phyloP scores from a whole-genome alignment of 2,797 vertebrate genomes.

The Ispidina picta region DNA sequence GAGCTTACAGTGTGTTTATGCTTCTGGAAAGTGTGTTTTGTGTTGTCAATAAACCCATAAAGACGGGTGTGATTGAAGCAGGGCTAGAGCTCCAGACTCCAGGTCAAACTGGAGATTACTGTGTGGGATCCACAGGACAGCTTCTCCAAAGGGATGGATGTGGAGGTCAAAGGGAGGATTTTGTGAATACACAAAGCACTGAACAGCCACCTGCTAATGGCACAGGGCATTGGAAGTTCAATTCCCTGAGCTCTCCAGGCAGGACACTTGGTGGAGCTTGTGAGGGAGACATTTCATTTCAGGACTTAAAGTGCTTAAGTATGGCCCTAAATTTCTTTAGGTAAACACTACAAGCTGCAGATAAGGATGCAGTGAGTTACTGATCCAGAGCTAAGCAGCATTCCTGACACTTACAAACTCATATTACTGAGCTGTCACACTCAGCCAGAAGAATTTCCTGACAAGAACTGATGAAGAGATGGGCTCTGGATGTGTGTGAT shows the following conservation, averaged over 20 bases:
- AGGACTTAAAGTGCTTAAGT: neutral
- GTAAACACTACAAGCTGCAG: neutral
- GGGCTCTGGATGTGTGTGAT: neutral
- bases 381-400: neutral
- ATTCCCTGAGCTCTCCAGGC: neutral
- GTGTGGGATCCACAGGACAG: too few relatives aligned
- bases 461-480: neutral
- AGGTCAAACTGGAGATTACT: neutral
- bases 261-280: neutral
- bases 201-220: neutral
- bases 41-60: neutral
- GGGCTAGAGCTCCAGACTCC: neutral
- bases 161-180: too few relatives aligned
- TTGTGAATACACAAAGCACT: neutral
- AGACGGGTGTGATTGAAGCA: neutral
- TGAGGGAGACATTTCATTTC: neutral
- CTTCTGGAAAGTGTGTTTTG: neutral
- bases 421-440: neutral
- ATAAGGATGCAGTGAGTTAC: fast-evolving
- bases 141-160: too few relatives aligned
- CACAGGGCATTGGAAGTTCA: neutral
- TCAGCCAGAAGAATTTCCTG: neutral
- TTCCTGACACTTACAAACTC: neutral
- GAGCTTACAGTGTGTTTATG: neutral
- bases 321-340: neutral